A percentile compares a stretch with the other conserved stretches of the same genome.
phyloP scores from a whole-genome alignment of 2,888 invertebrate species.

The Ormyrus pomaceus region DNA sequence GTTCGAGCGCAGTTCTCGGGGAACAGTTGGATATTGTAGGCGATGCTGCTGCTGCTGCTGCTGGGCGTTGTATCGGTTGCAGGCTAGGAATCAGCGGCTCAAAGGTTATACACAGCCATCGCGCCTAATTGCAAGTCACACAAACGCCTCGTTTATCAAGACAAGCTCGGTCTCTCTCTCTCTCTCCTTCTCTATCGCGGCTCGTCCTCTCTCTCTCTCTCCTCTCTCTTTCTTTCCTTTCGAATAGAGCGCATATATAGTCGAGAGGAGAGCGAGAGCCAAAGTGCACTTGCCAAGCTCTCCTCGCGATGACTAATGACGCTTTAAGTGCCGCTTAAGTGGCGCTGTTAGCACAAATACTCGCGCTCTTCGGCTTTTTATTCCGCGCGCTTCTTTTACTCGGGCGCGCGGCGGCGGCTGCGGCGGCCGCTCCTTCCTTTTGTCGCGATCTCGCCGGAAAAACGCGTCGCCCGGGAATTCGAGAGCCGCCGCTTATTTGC shows the following conservation, averaged over 20 bases:
- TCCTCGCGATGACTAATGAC: slow-evolving; percentile 58
- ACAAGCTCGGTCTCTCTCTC: background rate
- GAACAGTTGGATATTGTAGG: background rate
- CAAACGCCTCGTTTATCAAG: slow-evolving; percentile 55
- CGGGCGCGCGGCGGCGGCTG: background rate
- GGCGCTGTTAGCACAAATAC: slow-evolving; percentile 57
- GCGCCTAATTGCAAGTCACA: slow-evolving; percentile 56
- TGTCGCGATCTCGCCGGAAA: background rate
- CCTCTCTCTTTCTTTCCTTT: slow-evolving; percentile 24
- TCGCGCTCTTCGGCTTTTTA: background rate
- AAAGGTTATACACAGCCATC: slow-evolving; percentile 12
- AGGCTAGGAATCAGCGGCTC: background rate
- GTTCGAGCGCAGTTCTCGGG: background rate
- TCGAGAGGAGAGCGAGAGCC: slow-evolving; percentile 20
- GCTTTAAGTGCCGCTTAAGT: slow-evolving; percentile 57
- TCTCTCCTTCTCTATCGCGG: background rate
- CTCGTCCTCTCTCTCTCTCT: background rate
- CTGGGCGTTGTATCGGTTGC: background rate
- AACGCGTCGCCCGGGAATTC: slow-evolving; percentile 8
- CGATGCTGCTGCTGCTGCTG: background rate
- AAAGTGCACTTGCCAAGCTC: slow-evolving; percentile 52
- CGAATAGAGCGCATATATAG: background rate
- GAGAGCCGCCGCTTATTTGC: slow-evolving; percentile 24
- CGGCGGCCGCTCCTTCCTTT: background rate
- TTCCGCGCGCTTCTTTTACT: background rate